phyloP scores from a whole-genome alignment of 1,140 invertebrate genomes.

The Sarcophaga bullata region DNA sequence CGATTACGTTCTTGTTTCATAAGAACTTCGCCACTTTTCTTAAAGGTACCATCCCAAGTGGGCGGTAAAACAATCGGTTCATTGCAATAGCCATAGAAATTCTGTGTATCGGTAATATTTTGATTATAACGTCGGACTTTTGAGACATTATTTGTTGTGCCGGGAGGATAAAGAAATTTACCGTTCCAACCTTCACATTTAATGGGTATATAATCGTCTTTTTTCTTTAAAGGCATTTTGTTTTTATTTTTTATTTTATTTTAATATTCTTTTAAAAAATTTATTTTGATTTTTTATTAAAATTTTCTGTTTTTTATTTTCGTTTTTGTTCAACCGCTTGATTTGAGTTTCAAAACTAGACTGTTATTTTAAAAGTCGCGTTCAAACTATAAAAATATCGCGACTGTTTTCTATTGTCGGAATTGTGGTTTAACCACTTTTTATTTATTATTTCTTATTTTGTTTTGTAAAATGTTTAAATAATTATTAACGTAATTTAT shows the following conservation, averaged over 20 bases:
- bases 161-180: constrained; percentile 58
- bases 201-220: constrained; percentile 63
- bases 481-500: constrained; percentile 19
- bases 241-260: constrained; percentile 40
- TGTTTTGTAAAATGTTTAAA: constrained; percentile 28
- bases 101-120: constrained; percentile 60
- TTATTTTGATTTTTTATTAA: neutral
- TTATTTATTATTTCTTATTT: neutral
- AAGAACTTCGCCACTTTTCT: constrained; percentile 54
- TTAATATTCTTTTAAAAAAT: constrained; percentile 5
- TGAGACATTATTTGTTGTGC: constrained; percentile 59
- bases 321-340: constrained; percentile 12
- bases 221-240: constrained; percentile 56
- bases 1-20: constrained; percentile 59
- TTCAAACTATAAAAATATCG: constrained; percentile 29
- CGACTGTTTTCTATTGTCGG: neutral
- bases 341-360: constrained; percentile 22
- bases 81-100: constrained; percentile 59
- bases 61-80: constrained; percentile 61
- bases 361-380: constrained; percentile 24
- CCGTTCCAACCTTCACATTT: constrained; percentile 65
- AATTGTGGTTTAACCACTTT: constrained; percentile 39
- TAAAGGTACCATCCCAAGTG: constrained; percentile 62
- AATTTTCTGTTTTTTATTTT: constrained; percentile 9
- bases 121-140: constrained; percentile 62